Conservation (phyloP, 2,888 invertebrate species). For the Acronicta alni region DNA sequence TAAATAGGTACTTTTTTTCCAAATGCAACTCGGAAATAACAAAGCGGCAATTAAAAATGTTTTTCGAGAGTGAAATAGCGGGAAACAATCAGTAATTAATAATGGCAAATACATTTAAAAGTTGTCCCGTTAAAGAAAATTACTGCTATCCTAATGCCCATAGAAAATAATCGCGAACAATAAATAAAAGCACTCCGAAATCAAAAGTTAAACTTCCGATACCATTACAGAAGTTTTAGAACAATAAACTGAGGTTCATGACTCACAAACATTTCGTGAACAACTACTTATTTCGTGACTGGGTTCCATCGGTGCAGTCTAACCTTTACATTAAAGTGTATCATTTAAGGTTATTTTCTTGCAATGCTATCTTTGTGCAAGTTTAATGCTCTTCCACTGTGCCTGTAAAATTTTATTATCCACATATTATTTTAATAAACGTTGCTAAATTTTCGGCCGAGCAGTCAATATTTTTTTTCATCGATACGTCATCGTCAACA, state of each 20-base stretch:
- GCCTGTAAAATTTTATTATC: not conserved
- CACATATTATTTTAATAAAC: no score
- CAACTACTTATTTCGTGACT: slow-evolving; percentile 43
- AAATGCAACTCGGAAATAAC: no score
- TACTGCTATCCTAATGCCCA: slow-evolving; percentile 13
- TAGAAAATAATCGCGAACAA: slow-evolving; percentile 34
- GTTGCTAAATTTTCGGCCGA: no score
- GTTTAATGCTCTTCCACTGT: slow-evolving; percentile 5
- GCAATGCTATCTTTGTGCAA: slow-evolving; percentile 34
- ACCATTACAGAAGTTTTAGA: slow-evolving; percentile 36
- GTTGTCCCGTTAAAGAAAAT: slow-evolving; percentile 29
- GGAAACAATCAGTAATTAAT: slow-evolving; percentile 13
- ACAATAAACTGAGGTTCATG: slow-evolving; percentile 39
- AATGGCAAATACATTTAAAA: slow-evolving; percentile 24
- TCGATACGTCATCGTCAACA: no score
- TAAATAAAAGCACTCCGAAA: slow-evolving; percentile 41
- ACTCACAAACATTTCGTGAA: slow-evolving; percentile 36
- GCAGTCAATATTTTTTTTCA: no score
- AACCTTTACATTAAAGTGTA: slow-evolving; percentile 36
- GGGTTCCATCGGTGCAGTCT: slow-evolving; percentile 28
- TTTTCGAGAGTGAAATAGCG: no score
- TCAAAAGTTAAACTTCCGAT: slow-evolving; percentile 43
- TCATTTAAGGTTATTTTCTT: slow-evolving; percentile 40
- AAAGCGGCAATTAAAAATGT: no score
- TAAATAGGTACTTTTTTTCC: no score